A percentile compares a stretch with the other conserved stretches of the same genome.
Evolutionary conservation across 2,888 invertebrate genomes (phyloP).

Genomic region (Hesperia comma): DNA sequence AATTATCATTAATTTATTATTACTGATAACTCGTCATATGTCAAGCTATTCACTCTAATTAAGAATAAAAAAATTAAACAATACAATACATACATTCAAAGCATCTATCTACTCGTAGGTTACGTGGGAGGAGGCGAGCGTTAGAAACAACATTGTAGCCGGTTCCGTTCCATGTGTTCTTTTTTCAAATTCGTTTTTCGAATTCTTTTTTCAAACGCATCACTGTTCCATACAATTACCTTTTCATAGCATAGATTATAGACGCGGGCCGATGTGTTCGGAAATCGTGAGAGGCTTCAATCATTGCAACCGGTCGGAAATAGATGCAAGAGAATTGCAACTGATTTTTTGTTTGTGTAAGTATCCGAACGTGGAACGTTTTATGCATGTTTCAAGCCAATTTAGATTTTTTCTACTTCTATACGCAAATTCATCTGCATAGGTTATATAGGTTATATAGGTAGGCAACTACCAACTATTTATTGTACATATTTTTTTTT

Average conservation of each 20-base stretch:
- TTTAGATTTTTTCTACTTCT: no score
- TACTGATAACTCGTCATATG: no score
- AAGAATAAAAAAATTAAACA: no score
- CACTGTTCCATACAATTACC: slow-evolving; percentile 2
- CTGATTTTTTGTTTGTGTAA: neutral
- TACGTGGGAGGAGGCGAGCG: neutral
- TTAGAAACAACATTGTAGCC: neutral
- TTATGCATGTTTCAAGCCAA: no score
- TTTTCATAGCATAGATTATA: slow-evolving; percentile 12
- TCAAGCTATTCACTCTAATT: no score
- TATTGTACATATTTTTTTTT: no score
- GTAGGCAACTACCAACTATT: no score
- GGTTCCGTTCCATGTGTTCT: slow-evolving; percentile 2
- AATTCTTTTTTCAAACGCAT: slow-evolving; percentile 3
- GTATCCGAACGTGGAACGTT: neutral
- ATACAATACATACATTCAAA: no score
- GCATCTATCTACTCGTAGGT: no score
- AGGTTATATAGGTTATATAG: no score
- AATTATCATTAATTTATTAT: no score
- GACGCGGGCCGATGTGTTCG: slow-evolving; percentile 1
- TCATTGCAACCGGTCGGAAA: neutral
- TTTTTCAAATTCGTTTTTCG: neutral
- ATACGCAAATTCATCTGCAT: no score
- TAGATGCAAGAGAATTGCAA: neutral
- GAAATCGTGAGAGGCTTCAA: slow-evolving; percentile 4